Evolutionary conservation across 2,113 vertebrate species (phyloP).

Genomic region (Todiramphus saurophagus): DNA sequence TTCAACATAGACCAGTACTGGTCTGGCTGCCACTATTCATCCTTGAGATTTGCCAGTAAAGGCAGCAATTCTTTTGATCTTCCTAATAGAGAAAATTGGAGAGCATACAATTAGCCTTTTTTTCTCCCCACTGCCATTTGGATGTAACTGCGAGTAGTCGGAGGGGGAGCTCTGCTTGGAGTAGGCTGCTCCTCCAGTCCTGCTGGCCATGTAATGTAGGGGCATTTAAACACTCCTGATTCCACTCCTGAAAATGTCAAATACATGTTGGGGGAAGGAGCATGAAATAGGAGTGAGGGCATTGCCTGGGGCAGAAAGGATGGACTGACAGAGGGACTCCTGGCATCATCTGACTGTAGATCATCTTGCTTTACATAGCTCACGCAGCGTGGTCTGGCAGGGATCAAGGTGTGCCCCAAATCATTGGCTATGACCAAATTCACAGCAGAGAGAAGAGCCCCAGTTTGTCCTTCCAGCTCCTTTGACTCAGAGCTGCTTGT

Average conservation of each 20-base stretch:
- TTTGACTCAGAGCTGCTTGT: neutral
- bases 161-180: neutral
- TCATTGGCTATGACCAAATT: neutral
- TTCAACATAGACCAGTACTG: constrained; percentile 56
- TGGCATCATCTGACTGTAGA: neutral
- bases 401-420: neutral
- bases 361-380: neutral
- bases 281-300: neutral
- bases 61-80: constrained; percentile 71
- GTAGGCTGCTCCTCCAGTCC: neutral
- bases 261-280: neutral
- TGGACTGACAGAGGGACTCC: neutral
- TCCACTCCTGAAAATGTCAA: neutral
- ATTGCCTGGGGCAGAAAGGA: neutral
- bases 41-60: constrained; percentile 73
- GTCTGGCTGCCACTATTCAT: constrained; percentile 64
- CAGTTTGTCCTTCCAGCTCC: neutral
- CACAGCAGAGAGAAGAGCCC: neutral
- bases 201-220: neutral
- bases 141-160: neutral
- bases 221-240: neutral
- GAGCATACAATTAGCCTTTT: constrained; percentile 53
- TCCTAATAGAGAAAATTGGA: constrained; percentile 64
- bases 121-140: constrained; percentile 8
- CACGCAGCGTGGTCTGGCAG: neutral